Evolutionary conservation across 2,113 vertebrate genomes (phyloP), one percentile per base, ranked within the genome.

Genomic region (Thomomys bottae): DNA sequence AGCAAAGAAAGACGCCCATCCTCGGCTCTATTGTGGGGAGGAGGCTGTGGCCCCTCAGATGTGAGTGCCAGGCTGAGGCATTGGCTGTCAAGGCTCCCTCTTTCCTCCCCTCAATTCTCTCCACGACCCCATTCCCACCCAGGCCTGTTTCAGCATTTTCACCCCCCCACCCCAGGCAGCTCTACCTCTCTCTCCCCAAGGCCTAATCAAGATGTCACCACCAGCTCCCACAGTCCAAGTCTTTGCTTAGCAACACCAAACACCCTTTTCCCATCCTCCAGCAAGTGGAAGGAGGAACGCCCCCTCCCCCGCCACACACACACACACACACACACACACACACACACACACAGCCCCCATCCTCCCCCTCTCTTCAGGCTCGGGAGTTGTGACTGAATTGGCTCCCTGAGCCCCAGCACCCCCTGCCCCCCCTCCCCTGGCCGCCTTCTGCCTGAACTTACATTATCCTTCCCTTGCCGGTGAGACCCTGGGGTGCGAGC

Each of bases 401-500:
- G 88, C 76, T 95, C 95, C 96, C 94, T 86, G 14, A 40, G 94
- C 88, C 95, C 93, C 79, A n/a, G 79, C 26, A 77, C 42, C 80
- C 88, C 42, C 88, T 20, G 32, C 1, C 54, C 88, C 88, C 92
- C 91, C 83, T 67, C 88, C 88, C 32, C 95, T 95, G 76, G 87
- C 94, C 91, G 75, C 92, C 84, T 97, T 92, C 96, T 97, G 95
- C 82, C 95, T 97, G 91, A 87, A 97, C 97, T 97, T 97, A 97
- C 97, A 92, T 97, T 96, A 95, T 97, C 97, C 96, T 97, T 97
- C 96, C 97, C 97, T 97, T 95, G 97, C 97, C 94, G 97, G 96
- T 96, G 97, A 97, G 96, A 97, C 96, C 97, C 97, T 80, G 96
- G 97, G 96, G 97, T 94, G 97, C 93, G 96, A 95, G 93, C 95